Evolutionary conservation across 2,888 invertebrate genomes (phyloP).

Genomic region (Venustoraphidia nigricollis): DNA sequence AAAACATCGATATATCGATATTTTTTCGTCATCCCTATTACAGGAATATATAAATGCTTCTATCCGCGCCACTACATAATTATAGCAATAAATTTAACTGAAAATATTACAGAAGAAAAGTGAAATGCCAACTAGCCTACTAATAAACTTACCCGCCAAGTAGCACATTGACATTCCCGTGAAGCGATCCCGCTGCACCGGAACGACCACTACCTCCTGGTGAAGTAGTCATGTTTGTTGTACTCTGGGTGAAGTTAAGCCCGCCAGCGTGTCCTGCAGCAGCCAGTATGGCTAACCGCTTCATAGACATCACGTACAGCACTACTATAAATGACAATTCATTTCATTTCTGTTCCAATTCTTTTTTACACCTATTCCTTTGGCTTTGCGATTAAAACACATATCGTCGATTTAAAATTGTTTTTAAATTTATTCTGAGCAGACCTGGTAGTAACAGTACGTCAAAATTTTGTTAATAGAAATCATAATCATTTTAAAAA

Average conservation of each 20-base stretch:
- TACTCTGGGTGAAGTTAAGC: conserved; percentile 28
- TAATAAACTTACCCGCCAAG: conserved; percentile 54
- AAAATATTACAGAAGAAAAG: no score
- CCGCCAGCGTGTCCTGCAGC: conserved; percentile 33
- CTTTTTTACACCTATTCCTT: background rate
- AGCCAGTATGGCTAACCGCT: conserved; percentile 43
- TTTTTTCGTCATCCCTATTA: no score
- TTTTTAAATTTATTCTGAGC: background rate
- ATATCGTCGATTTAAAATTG: background rate
- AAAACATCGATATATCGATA: no score
- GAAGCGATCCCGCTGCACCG: conserved; percentile 25
- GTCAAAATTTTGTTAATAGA: no score
- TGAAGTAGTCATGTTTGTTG: conserved; percentile 9
- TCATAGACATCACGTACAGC: conserved; percentile 50
- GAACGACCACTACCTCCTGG: conserved; percentile 14
- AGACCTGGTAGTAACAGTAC: no score
- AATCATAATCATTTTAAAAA: no score
- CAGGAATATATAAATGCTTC: background rate
- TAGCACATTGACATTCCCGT: conserved; percentile 55
- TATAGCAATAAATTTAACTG: no score
- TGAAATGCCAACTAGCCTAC: no score
- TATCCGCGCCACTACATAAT: background rate
- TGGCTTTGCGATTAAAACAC: background rate
- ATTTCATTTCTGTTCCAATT: background rate
- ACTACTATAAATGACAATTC: background rate